These are phyloP conservation scores for Drosophila kurseongensis DNA, from an alignment of 1,140 invertebrate genomes.

Conservation along the genomic window DNA sequence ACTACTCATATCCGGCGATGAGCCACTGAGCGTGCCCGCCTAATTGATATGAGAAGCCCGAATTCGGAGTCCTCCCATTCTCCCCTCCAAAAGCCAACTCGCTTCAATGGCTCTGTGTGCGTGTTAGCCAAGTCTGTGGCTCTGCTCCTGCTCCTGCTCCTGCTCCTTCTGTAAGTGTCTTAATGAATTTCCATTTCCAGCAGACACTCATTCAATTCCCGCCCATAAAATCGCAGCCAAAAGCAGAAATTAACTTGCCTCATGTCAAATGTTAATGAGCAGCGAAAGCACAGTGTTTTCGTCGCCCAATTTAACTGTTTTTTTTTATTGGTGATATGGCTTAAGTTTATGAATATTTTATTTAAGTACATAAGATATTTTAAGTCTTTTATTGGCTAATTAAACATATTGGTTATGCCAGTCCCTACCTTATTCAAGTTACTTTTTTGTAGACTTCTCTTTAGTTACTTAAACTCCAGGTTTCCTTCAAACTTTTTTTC, in stretches of 20 bases:
- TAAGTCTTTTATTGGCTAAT: neutral
- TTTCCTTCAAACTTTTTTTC: too few species aligned
- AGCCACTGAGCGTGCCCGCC: conserved; percentile 62
- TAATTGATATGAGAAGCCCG: conserved; percentile 69
- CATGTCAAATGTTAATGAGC: conserved; percentile 62
- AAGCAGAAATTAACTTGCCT: conserved; percentile 50
- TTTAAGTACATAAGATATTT: neutral
- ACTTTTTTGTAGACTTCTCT: too few species aligned
- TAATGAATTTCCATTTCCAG: conserved; percentile 75
- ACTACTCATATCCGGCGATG: conserved; percentile 73
- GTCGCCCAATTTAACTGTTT: conserved; percentile 2
- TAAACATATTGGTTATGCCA: neutral
- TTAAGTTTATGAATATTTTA: neutral
- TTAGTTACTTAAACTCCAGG: too few species aligned
- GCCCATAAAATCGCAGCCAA: conserved; percentile 42
- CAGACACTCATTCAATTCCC: conserved; percentile 49
- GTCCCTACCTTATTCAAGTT: too few species aligned
- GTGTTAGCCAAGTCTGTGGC: conserved; percentile 27
- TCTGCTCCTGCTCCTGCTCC: conserved; percentile 18
- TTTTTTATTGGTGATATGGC: neutral
- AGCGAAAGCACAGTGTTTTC: conserved; percentile 28
- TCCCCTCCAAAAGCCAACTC: neutral
- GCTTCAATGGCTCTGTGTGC: conserved; percentile 46
- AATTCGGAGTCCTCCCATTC: conserved; percentile 4
- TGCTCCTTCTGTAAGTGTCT: conserved; percentile 41